phyloP scores from a whole-genome alignment of 2,113 vertebrate genomes.

The Hyla sarda region DNA sequence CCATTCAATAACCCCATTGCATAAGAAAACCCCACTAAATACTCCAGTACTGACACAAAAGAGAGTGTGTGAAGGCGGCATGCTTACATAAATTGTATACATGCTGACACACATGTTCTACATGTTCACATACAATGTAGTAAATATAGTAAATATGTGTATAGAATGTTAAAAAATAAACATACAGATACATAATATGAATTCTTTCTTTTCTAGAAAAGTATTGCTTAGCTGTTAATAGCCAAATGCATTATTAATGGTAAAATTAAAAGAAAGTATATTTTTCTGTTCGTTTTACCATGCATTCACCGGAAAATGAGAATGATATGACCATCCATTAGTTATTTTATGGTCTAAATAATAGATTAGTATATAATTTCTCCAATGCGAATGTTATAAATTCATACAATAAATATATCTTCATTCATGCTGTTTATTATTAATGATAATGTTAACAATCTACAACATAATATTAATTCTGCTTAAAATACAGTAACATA shows the following conservation, averaged over 20 bases:
- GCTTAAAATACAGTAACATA: not conserved
- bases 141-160: too few relatives aligned
- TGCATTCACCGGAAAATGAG: not conserved
- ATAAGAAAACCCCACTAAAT: too few relatives aligned
- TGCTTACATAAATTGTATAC: too few relatives aligned
- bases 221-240: not conserved
- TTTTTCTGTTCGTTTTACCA: slow-evolving; percentile 9
- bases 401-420: not conserved
- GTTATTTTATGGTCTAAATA: slow-evolving; percentile 18
- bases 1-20: too few relatives aligned
- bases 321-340: not conserved
- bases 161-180: too few relatives aligned
- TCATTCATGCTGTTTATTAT: not conserved
- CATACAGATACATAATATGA: not conserved
- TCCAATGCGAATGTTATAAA: not conserved
- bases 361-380: slow-evolving; percentile 7
- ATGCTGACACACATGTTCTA: too few relatives aligned
- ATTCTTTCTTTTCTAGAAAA: not conserved
- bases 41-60: too few relatives aligned
- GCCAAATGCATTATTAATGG: not conserved
- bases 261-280: slow-evolving; percentile 1
- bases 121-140: too few relatives aligned
- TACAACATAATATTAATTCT: not conserved
- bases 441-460: not conserved
- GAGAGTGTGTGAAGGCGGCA: too few relatives aligned